Evolutionary conservation across 2,888 invertebrate species (phyloP).

Genomic region (Halocaridina rubra): DNA sequence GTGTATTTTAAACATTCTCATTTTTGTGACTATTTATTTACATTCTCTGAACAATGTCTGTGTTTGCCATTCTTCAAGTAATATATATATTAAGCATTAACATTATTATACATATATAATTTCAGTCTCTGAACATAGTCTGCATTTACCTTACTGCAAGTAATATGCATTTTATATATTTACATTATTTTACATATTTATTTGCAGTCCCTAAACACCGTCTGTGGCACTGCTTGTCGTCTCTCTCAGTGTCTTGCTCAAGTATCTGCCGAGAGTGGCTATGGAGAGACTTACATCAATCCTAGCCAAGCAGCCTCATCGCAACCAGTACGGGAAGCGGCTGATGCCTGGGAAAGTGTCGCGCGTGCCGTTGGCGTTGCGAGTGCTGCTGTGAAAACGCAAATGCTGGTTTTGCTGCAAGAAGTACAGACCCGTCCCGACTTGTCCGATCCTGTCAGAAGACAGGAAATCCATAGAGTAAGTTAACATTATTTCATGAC

Average conservation of each 20-base stretch:
- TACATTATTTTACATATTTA: no score
- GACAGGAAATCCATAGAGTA: slow-evolving; percentile 37
- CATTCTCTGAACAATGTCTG: no score
- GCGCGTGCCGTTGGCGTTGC: slow-evolving; percentile 54
- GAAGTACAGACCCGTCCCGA: slow-evolving; percentile 44
- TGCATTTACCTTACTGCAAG: no score
- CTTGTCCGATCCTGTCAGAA: slow-evolving; percentile 1
- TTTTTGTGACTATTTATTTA: no score
- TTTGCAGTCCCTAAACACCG: slow-evolving; percentile 52
- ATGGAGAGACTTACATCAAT: background rate
- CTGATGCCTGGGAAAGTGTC: slow-evolving; percentile 55
- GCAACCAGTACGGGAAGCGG: slow-evolving; percentile 36
- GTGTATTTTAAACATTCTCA: no score
- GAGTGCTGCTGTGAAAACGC: slow-evolving; percentile 49
- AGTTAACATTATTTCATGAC: no score
- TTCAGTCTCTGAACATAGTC: no score
- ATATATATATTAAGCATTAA: no score
- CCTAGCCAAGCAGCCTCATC: background rate
- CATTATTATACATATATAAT: no score
- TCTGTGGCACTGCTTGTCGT: slow-evolving; percentile 56
- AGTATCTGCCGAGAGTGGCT: slow-evolving; percentile 21
- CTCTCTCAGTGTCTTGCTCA: slow-evolving; percentile 55
- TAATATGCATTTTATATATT: no score
- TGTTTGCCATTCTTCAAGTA: no score
- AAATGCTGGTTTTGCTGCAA: slow-evolving; percentile 45